phyloP scores from a whole-genome alignment of 2,797 vertebrate species.

The Peromyscus aztecus region DNA sequence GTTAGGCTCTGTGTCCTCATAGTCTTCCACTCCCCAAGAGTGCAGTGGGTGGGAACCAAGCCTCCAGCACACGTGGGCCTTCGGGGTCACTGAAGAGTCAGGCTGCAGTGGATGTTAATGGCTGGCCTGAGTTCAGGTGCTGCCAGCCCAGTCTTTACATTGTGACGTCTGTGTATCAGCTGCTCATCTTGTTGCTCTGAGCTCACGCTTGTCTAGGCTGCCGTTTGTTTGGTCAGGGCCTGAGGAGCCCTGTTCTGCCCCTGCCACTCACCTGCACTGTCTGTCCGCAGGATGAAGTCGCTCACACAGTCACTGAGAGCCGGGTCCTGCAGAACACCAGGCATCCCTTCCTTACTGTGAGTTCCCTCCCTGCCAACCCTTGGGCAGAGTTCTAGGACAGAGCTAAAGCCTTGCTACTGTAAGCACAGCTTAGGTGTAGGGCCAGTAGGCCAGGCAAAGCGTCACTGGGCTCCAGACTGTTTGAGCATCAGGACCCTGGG shows the following conservation, averaged over 20 bases:
- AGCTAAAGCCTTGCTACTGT: not conserved
- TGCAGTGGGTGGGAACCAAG: no score
- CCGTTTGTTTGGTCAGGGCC: not conserved
- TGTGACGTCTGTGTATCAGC: not conserved
- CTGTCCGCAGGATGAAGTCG: slow-evolving; percentile 94
- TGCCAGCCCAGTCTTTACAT: not conserved
- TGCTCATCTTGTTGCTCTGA: not conserved
- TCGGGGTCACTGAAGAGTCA: not conserved
- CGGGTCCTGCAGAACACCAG: slow-evolving; percentile 96
- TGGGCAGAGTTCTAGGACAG: not conserved
- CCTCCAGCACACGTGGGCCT: not conserved
- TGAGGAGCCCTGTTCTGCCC: rapidly evolving
- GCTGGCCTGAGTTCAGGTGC: not conserved
- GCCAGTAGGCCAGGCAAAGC: not conserved
- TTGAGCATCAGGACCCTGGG: not conserved
- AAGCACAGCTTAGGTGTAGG: not conserved
- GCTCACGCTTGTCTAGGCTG: not conserved
- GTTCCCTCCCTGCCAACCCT: slow-evolving; percentile 54
- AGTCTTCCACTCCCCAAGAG: not conserved
- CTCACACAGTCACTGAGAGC: slow-evolving; percentile 98
- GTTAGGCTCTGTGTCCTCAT: not conserved
- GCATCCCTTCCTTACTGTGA: slow-evolving; percentile 96
- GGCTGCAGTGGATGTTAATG: not conserved
- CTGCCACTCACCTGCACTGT: not conserved
- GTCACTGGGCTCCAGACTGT: not conserved